A percentile compares a stretch with the other conserved stretches of the same genome.
Evolutionary conservation across 2,113 vertebrate genomes (phyloP).

Genomic region (Diphyllodes magnificus): DNA sequence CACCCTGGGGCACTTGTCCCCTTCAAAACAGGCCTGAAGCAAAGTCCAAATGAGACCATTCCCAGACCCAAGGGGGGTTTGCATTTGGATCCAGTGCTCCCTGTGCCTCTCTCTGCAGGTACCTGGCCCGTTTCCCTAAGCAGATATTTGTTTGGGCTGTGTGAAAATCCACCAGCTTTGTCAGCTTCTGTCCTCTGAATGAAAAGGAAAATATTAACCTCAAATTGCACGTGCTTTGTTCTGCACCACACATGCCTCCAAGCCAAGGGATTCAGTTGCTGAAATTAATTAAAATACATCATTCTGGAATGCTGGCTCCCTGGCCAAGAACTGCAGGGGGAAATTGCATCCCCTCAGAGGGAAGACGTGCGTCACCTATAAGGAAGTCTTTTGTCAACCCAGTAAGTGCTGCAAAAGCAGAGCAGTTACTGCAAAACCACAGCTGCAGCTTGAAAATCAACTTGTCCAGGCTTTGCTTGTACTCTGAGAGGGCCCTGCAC

Average conservation of each 20-base stretch:
- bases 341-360: conserved; percentile 45
- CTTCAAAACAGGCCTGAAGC: neutral
- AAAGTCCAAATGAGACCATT: neutral
- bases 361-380: neutral
- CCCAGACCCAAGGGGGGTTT: neutral
- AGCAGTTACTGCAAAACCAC: neutral
- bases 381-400: neutral
- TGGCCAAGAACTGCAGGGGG: conserved; percentile 46
- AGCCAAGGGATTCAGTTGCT: conserved; percentile 51
- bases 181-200: neutral
- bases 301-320: conserved; percentile 56
- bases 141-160: neutral
- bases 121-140: neutral
- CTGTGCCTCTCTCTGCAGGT: neutral
- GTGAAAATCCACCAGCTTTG: neutral
- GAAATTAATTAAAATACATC: conserved; percentile 66
- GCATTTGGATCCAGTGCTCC: neutral
- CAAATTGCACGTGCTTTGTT: conserved; percentile 11
- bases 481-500: neutral
- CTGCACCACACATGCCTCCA: neutral
- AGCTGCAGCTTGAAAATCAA: neutral
- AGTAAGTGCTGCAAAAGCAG: neutral
- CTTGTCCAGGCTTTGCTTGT: neutral
- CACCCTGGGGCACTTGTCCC: neutral
- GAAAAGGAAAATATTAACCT: neutral